These are phyloP conservation scores for Meloidogyne chitwoodi DNA, from an alignment of 1,140 invertebrate species.

Conservation along the genomic window DNA sequence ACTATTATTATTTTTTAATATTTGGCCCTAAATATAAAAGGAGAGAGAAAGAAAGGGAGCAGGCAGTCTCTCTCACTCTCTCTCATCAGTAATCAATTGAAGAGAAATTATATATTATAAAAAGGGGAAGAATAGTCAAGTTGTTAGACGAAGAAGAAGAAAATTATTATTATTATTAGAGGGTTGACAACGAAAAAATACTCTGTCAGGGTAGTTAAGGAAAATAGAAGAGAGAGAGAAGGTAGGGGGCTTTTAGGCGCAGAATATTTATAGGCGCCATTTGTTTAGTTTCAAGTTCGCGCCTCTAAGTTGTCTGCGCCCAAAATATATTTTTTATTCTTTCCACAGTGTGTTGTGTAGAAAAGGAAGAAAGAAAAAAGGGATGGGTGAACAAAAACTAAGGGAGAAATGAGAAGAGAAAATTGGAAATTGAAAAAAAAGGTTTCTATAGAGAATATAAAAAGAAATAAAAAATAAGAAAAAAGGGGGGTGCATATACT, in stretches of 20 bases:
- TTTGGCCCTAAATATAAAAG: conserved; percentile 4
- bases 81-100: neutral
- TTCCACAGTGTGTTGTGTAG: too few relatives aligned
- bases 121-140: neutral
- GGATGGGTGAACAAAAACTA: neutral
- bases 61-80: neutral
- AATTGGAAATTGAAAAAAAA: neutral
- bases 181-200: neutral
- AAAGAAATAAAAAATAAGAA: neutral
- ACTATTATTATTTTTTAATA: neutral
- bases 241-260: neutral
- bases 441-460: neutral
- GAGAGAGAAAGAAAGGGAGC: neutral
- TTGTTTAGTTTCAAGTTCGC: too few relatives aligned
- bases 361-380: neutral
- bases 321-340: too few relatives aligned
- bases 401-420: neutral
- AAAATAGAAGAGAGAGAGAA: too few relatives aligned
- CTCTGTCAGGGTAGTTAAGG: neutral
- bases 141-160: neutral
- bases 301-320: too few relatives aligned
- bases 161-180: too few relatives aligned
- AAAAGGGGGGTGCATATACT: neutral
- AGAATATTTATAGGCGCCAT: too few relatives aligned
- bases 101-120: neutral